These are phyloP conservation scores for Globodera ellingtonae DNA, from an alignment of 1,140 invertebrate species.

Conservation along the genomic window DNA sequence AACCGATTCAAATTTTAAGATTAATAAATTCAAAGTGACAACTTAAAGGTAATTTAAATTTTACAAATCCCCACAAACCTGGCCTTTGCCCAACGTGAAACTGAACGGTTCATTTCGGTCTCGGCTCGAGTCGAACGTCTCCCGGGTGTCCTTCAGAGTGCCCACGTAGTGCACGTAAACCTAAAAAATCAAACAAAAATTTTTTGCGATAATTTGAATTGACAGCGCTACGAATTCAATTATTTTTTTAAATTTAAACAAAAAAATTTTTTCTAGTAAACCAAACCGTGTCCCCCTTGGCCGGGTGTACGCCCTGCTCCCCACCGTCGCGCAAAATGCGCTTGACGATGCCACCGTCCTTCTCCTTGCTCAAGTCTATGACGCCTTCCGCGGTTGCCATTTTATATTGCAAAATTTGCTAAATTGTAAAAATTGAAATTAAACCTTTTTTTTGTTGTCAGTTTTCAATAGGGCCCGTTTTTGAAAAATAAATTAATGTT, in stretches of 20 bases:
- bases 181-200: not conserved
- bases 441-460: too few relatives aligned
- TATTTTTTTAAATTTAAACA: not conserved
- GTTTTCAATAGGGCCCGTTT: too few relatives aligned
- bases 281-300: conserved; percentile 67
- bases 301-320: conserved; percentile 71
- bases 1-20: too few relatives aligned
- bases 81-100: conserved; percentile 80
- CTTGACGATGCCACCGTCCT: conserved; percentile 84
- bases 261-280: conserved; percentile 73
- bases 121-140: conserved; percentile 87
- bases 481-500: too few relatives aligned
- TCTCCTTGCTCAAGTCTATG: conserved; percentile 6
- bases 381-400: too few relatives aligned
- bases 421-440: too few relatives aligned
- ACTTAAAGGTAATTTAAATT: not conserved
- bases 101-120: conserved; percentile 80
- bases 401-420: too few relatives aligned
- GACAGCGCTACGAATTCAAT: not conserved
- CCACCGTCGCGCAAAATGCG: conserved; percentile 78
- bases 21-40: not conserved
- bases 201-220: not conserved
- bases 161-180: conserved; percentile 80
- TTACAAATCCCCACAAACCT: conserved; percentile 24
- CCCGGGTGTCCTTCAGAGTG: conserved; percentile 80